Percentiles rank a stretch among this genome's conserved stretches.
These are phyloP conservation scores for Drosophila mimetica DNA, from an alignment of 2,888 invertebrate species.

Conservation along the genomic window DNA sequence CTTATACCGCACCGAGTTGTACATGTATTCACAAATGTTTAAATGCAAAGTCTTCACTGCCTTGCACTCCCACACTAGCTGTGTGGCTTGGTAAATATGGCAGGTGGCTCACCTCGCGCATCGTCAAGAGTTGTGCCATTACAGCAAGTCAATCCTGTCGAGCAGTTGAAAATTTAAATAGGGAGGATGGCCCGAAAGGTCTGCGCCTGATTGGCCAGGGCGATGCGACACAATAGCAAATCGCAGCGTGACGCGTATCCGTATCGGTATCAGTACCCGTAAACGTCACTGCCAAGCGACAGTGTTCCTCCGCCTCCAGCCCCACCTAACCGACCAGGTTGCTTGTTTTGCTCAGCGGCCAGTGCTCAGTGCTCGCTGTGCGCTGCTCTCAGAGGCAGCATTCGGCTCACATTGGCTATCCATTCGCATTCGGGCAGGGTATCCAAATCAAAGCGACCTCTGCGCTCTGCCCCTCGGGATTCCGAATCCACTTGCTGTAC, in stretches of 20 bases:
- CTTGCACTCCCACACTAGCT: slow-evolving; percentile 1
- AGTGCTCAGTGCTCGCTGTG: not conserved
- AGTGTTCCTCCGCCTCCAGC: not conserved
- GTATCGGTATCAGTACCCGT: slow-evolving; percentile 19
- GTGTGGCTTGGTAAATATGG: not conserved
- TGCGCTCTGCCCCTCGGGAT: not conserved
- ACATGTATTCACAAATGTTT: not conserved
- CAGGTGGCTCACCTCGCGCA: slow-evolving; percentile 49
- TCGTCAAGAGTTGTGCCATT: slow-evolving; percentile 47
- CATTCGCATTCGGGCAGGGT: not conserved
- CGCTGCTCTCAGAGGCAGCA: not conserved
- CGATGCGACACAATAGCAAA: slow-evolving; percentile 51
- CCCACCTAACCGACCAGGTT: not conserved
- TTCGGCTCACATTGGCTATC: not conserved
- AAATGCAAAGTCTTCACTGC: not conserved
- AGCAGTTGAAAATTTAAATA: slow-evolving; percentile 13
- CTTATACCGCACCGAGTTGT: not conserved
- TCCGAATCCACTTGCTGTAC: slow-evolving; percentile 2
- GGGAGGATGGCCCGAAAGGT: slow-evolving; percentile 40
- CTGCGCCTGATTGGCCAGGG: slow-evolving; percentile 56
- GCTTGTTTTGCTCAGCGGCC: not conserved
- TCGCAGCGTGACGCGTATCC: slow-evolving; percentile 28
- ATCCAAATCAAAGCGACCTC: not conserved
- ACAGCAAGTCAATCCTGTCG: slow-evolving; percentile 34
- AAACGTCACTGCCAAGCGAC: slow-evolving; percentile 4